Percentiles rank a stretch among this genome's conserved stretches.
Evolutionary conservation across 2,888 invertebrate species (phyloP).

Genomic region (Hypolimnas misippus): DNA sequence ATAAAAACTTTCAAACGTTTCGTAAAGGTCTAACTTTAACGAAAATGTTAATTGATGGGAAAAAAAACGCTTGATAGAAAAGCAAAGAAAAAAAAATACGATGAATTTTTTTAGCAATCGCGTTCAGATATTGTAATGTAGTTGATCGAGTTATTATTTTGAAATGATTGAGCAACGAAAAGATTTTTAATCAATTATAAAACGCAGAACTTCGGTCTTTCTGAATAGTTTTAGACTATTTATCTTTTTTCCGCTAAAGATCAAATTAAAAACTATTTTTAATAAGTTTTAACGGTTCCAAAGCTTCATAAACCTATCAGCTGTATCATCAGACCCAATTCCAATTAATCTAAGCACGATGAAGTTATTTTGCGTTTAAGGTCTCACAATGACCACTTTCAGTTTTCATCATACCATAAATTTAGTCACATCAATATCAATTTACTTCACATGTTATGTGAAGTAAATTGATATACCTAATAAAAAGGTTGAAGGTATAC

Average conservation of each 20-base stretch:
- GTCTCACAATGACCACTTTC: no score
- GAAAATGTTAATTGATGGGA: slow-evolving; percentile 5
- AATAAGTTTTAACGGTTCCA: no score
- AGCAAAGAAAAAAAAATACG: background rate
- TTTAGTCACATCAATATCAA: no score
- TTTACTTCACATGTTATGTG: no score
- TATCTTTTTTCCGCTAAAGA: background rate
- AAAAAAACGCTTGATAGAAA: slow-evolving; percentile 5
- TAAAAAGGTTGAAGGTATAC: no score
- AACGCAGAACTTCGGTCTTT: background rate
- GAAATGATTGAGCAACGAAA: background rate
- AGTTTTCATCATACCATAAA: no score
- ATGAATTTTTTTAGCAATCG: background rate
- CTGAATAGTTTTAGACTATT: background rate
- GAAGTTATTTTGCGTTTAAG: no score
- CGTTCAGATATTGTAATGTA: slow-evolving; percentile 11
- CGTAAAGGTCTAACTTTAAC: slow-evolving; percentile 2
- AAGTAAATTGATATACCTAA: no score
- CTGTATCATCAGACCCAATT: no score
- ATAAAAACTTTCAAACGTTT: slow-evolving; percentile 2
- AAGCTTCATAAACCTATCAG: no score
- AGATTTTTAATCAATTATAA: slow-evolving; percentile 5
- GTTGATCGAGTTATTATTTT: slow-evolving; percentile 1
- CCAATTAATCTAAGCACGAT: no score
- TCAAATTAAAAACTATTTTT: no score